Percentiles rank a stretch among this genome's conserved stretches.
phyloP scores from a whole-genome alignment of 2,888 invertebrate species.

The Meliscaeva auricollis region DNA sequence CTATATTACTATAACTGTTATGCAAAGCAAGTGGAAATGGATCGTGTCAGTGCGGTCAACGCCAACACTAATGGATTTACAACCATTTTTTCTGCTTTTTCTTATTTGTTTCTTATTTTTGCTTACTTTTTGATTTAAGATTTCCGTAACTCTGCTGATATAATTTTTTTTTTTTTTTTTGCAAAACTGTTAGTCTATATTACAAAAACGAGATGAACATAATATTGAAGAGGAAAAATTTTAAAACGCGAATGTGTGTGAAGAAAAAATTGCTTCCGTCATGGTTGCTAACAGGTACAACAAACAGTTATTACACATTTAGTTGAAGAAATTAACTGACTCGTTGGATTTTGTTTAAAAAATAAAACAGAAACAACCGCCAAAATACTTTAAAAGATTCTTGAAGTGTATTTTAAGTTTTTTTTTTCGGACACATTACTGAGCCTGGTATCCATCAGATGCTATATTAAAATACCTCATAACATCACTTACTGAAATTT shows the following conservation, averaged over 20 bases:
- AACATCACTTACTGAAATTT: background rate
- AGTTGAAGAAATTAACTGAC: conserved; percentile 5
- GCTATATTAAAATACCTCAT: background rate
- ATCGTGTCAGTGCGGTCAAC: conserved; percentile 76
- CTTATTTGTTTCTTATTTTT: background rate
- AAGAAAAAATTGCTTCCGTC: conserved; percentile 50
- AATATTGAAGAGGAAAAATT: conserved; percentile 7
- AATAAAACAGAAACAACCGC: background rate
- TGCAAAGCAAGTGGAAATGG: conserved; percentile 71
- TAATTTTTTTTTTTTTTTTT: conserved; percentile 44
- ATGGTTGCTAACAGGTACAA: conserved; percentile 36
- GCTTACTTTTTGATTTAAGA: conserved; percentile 25
- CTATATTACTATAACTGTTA: conserved; percentile 46
- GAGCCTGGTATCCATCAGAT: background rate
- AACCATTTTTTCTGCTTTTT: conserved; percentile 30
- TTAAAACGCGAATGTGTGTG: background rate
- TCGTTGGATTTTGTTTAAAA: background rate
- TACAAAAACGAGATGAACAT: conserved; percentile 30
- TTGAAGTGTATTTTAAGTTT: background rate
- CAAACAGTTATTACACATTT: conserved; percentile 14
- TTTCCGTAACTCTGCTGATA: conserved; percentile 73
- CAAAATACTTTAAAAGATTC: background rate
- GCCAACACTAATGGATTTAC: conserved; percentile 66
- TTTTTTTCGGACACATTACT: background rate
- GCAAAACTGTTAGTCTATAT: conserved; percentile 49